These are phyloP conservation scores for Tinamus guttatus DNA, from an alignment of 2,113 vertebrate genomes.

Conservation along the genomic window DNA sequence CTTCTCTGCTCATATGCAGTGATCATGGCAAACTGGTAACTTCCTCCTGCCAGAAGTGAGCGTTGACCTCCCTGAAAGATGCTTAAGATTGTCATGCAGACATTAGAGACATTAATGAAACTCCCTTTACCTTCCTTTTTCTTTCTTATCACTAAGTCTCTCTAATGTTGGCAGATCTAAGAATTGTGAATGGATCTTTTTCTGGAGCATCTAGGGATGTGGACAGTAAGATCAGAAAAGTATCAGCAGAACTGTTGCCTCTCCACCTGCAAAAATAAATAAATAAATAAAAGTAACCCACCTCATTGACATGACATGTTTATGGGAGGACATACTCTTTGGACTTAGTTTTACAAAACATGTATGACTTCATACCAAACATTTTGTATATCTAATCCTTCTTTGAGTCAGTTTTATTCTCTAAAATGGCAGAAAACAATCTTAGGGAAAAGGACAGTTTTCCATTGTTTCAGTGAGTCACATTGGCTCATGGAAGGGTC, in stretches of 20 bases:
- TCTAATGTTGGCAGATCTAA: background rate
- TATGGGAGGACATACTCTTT: background rate
- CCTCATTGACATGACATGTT: background rate
- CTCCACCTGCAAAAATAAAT: background rate
- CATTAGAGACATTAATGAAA: background rate
- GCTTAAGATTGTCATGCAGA: background rate
- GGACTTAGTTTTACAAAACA: background rate
- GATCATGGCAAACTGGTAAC: background rate
- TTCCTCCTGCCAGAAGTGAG: background rate
- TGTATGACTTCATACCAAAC: background rate
- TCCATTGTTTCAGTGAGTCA: background rate
- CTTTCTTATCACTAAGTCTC: background rate
- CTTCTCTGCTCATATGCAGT: slow-evolving; percentile 2
- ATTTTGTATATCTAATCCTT: background rate
- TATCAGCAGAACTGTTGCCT: background rate
- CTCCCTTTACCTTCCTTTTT: background rate
- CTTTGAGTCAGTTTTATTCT: background rate
- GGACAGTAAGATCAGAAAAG: background rate
- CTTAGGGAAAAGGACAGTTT: background rate
- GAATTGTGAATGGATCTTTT: background rate
- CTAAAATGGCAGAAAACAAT: background rate
- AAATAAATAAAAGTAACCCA: background rate
- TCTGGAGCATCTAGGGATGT: background rate
- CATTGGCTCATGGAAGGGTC: background rate
- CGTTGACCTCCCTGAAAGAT: background rate